Percentiles rank a stretch among this genome's conserved stretches.
phyloP scores from a whole-genome alignment of 2,888 invertebrate genomes.

The Aspidiotus rigidus region DNA sequence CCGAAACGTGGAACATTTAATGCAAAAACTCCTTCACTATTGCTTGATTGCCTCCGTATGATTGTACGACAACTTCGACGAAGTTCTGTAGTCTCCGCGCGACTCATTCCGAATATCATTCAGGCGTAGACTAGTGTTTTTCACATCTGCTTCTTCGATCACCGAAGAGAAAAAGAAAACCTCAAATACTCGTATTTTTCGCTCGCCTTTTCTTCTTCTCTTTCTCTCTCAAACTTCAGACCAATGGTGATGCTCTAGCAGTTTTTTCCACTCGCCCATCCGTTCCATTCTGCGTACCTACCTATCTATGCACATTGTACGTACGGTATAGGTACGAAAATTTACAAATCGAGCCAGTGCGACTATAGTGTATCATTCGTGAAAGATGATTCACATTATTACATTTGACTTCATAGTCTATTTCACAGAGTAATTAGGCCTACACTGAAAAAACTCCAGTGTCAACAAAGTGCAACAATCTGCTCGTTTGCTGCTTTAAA shows the following conservation, averaged over 20 bases:
- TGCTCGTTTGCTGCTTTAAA: constrained; percentile 25
- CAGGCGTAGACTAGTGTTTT: constrained; percentile 24
- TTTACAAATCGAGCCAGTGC: too few relatives aligned
- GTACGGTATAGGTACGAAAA: too few relatives aligned
- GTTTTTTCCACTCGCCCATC: not conserved
- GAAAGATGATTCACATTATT: constrained; percentile 31
- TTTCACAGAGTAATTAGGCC: constrained; percentile 30
- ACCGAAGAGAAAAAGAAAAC: not conserved
- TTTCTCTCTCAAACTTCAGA: constrained; percentile 19
- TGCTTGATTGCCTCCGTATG: constrained; percentile 26
- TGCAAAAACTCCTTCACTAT: constrained; percentile 12
- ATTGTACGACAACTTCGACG: too few relatives aligned
- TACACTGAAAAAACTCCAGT: constrained; percentile 12
- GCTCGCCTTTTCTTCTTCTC: constrained; percentile 12
- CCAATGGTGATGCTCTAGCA: not conserved
- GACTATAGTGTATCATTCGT: constrained; percentile 18
- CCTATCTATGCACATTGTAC: too few relatives aligned
- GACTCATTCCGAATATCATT: constrained; percentile 22
- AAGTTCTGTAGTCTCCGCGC: constrained; percentile 7
- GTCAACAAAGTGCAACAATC: constrained; percentile 33
- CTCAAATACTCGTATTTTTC: not conserved
- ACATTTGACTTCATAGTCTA: constrained; percentile 29
- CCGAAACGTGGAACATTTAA: constrained; percentile 26
- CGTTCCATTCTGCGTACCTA: too few relatives aligned
- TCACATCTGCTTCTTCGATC: constrained; percentile 29